A percentile compares a stretch with the other conserved stretches of the same genome.
Conservation (phyloP, 2,888 invertebrate species). For the Calameuta filiformis region DNA sequence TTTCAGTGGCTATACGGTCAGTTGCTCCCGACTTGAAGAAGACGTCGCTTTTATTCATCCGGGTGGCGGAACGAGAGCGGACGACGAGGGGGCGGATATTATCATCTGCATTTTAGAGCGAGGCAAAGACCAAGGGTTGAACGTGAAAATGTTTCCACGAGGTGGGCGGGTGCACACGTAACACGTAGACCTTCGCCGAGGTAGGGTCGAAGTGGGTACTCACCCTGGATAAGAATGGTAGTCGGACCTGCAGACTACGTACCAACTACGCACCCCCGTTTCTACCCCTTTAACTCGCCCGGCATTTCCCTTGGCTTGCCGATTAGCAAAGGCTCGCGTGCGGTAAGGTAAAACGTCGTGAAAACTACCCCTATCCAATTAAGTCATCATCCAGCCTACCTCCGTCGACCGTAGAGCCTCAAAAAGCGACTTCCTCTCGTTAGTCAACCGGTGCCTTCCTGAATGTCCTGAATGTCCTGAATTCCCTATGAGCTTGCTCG, state of each 20-base stretch:
- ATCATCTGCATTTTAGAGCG: neutral
- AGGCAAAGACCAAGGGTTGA: neutral
- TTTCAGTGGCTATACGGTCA: neutral
- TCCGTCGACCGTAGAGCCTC: slow-evolving; percentile 1
- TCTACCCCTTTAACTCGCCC: neutral
- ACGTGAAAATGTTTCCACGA: neutral
- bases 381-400: slow-evolving; percentile 25
- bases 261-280: neutral
- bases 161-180: neutral
- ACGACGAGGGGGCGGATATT: neutral
- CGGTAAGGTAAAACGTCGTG: slow-evolving; percentile 30
- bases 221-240: neutral
- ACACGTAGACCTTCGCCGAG: neutral
- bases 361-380: slow-evolving; percentile 38
- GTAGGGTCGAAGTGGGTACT: neutral
- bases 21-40: neutral
- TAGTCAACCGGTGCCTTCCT: neutral
- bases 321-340: neutral
- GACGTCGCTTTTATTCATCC: neutral
- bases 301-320: neutral
- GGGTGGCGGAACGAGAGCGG: neutral
- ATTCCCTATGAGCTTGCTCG: neutral
- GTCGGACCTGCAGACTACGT: neutral
- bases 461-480: too few relatives aligned
- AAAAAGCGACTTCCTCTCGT: slow-evolving; percentile 6